Base-by-base conservation (phyloP, 2,888 invertebrate genomes). In the Xanthorhoe spadicearia region DNA sequence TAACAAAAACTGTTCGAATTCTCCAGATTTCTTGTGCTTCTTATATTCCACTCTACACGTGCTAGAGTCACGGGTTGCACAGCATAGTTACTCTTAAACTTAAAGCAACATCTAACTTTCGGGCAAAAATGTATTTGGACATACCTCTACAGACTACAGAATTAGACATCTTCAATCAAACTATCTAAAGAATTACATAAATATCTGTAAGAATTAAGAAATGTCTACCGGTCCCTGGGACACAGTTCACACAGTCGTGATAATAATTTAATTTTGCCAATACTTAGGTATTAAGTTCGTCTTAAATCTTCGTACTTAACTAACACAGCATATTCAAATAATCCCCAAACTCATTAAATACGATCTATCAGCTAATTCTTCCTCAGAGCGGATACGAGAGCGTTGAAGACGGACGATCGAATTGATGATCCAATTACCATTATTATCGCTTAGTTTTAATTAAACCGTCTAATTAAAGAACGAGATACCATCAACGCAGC, bases 371-470 rank as follows among this genome's bases (percentile, higher is more conserved):
- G 28, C 48, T 49, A 49, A 48, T 56, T 17, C 17, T 56, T 17
- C 17, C 32, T 58, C 35, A 9, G 50, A 65, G 69, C 68, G 64
- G 64, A 65, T 62, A 59, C 51, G 49, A 38, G 17, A 56, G 50
- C 61, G 52, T 64, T 61, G 77, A 73, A 77, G 77, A 77, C 75
- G 71, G 72, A 23, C 69, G 74, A 71, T 75, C 76, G 77, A 82
- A 88, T 85, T 86, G 83, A 85, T 85, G 86, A 87, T 85, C 83
- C 76, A 90, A 91, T 91, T 89, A 91, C 86, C 87, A 83, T 86
- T 83, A 62, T 62, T 67, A 67, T 83, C 77, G 83, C 80, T 83
- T 82, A 82, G 78, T 63, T 85, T 89, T 91, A 87, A 92, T 92
- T 90, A 90, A 84, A 84, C 75, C 81, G 77, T 80, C 86, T 92